Base-by-base conservation (phyloP, 2,113 vertebrate species). In the Odontesthes bonariensis region DNA sequence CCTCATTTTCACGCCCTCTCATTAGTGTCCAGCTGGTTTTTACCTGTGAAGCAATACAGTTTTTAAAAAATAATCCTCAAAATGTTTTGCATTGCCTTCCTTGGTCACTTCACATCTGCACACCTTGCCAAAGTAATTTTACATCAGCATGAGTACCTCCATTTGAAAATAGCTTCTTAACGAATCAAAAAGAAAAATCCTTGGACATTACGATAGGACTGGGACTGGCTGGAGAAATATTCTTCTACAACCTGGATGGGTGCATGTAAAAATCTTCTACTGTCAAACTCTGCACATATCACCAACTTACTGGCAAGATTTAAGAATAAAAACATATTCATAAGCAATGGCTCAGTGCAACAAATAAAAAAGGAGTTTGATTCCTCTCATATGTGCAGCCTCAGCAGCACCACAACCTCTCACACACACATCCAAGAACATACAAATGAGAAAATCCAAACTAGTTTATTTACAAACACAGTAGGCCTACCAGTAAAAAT, bases 391-490 rank as follows among this genome's bases (percentile, higher is more conserved):
- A 19, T 58, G 32, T 38, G 32, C 8, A 38, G 9, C 31, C 32
- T 35, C 8, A 42, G 35, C 58, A 22, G 33, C 35, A 32, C 51
- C 23, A 51, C 5, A 12, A 38, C 12, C 9, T 13, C 54, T 44
- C 20, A 55, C 27, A 14, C n/a, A 58, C 49, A 60, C n/a, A 56
- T 49, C 31, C 47, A 35, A 40, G 6, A 66, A 71, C 27, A 61
- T 27, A 65, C 59, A 69, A 75, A 77, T 75, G 69, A 73, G 69
- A 92, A 91, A 93, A 90, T 92, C 63, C 79, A 87, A 91, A 92
- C 76, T 79, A 58, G 54, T 93, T 94, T 93, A 94, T 94, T 94
- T 91, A 94, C 91, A 94, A 85, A 86, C 87, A 89, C 86, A 77
- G 75, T 85, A n/a, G n/a, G n/a, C n/a, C n/a, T n/a, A 79, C 44